Evolutionary conservation across 92 coral and sea anemone species (phyloP), one percentile per base, ranked within the genome.

Genomic region (Palythoa heliodiscus): DNA sequence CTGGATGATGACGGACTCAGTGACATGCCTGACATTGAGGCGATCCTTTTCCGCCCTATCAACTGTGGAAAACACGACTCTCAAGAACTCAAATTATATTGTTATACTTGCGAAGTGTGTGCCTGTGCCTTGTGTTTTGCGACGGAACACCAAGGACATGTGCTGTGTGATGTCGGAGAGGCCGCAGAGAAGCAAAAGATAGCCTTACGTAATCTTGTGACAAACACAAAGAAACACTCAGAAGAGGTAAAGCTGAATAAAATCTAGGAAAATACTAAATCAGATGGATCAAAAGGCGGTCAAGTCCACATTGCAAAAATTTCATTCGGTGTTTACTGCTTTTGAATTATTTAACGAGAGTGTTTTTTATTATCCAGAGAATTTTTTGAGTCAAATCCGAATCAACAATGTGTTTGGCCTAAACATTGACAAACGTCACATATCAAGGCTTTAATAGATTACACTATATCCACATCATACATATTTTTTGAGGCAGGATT

Each of bases 51-150:
- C 54, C 83, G 88, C n/a, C 71, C 72, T 5, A 75, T 69, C 47
- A 69, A 57, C 78, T 88, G 91, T 60, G 86, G 52, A 12, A 88
- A 52, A 1, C 91, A 88, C 88, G 47, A 88, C 1, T 37, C 19
- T 6, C 81, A 88, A 77, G 91, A 88, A 17, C 83, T 85, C n/a
- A 87, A 84, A 38, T 58, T 88, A 73, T 88, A 88, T 40, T 88
- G 91, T 74, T 67, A 69, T 16, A 82, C 86, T 9, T 88, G 91
- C 61, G 70, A 53, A 24, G 55, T 52, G 52, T 83, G 85, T n/a
- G 77, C 64, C 55, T 88, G 91, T 48, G 86, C 91, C n/a, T 20
- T 88, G 35, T 88, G 91, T 61, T 88, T 88, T 76, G 91, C 88
- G 14, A 85, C 87, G 10, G 84, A 69, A 53, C 91, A 88, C 48